These are phyloP conservation scores for Allolobophora icterica DNA, from an alignment of 2,888 invertebrate genomes.

Conservation along the genomic window DNA sequence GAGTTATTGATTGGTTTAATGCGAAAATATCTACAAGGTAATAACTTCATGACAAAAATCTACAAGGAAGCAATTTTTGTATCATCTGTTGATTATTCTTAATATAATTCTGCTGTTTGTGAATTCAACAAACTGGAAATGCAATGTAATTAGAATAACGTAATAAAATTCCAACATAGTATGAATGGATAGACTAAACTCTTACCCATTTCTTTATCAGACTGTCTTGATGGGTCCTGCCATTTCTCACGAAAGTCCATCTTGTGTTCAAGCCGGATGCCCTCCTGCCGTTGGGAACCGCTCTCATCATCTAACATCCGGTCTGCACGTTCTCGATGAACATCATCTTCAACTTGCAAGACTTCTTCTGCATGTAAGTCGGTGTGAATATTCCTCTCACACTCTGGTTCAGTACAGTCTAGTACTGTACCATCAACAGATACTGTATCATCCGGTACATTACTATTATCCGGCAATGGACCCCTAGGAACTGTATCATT, in stretches of 20 bases:
- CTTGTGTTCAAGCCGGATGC: background rate
- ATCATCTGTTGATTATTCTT: background rate
- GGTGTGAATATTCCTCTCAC: constrained; percentile 2
- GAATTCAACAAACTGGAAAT: background rate
- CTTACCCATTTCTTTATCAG: background rate
- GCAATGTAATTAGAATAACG: background rate
- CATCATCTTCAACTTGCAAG: too few species aligned
- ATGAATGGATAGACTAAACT: background rate
- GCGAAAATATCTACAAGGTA: too few species aligned
- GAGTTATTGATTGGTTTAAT: too few species aligned
- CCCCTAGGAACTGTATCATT: background rate
- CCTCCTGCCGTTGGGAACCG: background rate
- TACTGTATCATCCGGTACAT: background rate
- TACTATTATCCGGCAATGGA: background rate
- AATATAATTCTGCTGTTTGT: background rate
- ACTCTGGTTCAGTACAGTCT: background rate
- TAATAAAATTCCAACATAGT: background rate
- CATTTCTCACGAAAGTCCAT: background rate
- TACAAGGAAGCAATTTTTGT: background rate
- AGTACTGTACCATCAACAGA: background rate
- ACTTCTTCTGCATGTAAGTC: background rate
- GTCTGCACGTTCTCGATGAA: background rate
- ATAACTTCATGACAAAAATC: too few species aligned
- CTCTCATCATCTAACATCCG: background rate
- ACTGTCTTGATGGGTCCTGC: background rate